A percentile compares a stretch with the other conserved stretches of the same genome.
Evolutionary conservation across 2,113 vertebrate genomes (phyloP).

Genomic region (Apodemus speciosus): DNA sequence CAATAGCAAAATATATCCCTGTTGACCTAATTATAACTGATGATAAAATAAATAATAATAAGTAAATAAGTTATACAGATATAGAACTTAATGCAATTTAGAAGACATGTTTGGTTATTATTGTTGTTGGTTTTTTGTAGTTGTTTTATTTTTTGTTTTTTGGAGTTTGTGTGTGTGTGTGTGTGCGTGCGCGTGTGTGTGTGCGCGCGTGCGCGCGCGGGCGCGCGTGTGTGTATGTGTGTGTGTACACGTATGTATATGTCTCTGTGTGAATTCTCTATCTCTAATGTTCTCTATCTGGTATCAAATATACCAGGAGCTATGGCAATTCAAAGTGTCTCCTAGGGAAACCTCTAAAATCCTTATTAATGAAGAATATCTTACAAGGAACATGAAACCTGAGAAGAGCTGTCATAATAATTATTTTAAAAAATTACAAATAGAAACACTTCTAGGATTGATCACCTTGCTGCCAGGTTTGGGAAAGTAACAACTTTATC

Average conservation of each 20-base stretch:
- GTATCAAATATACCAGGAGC: constrained; percentile 40
- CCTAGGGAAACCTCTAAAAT: constrained; percentile 21
- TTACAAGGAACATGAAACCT: constrained; percentile 5
- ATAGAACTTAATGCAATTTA: background rate
- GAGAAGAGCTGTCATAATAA: background rate
- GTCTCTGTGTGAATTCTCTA: background rate
- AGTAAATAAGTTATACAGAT: constrained; percentile 26
- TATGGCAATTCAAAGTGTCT: constrained; percentile 11
- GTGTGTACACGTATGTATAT: no score
- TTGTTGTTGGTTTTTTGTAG: background rate
- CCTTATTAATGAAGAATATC: background rate
- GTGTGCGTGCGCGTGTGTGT: no score
- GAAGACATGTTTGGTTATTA: background rate
- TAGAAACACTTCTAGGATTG: constrained; percentile 25
- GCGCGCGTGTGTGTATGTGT: no score
- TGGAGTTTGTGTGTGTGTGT: no score
- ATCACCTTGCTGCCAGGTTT: constrained; percentile 13
- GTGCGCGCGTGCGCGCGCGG: no score
- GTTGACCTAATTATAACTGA: constrained; percentile 53
- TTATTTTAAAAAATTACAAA: constrained; percentile 43
- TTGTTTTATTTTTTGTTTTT: no score
- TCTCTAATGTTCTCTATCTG: background rate
- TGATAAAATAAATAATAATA: constrained; percentile 56
- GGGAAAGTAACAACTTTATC: background rate
- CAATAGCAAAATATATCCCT: constrained; percentile 4